Evolutionary conservation across 1,140 invertebrate species (phyloP).

Genomic region (Helicorthomorpha holstii): DNA sequence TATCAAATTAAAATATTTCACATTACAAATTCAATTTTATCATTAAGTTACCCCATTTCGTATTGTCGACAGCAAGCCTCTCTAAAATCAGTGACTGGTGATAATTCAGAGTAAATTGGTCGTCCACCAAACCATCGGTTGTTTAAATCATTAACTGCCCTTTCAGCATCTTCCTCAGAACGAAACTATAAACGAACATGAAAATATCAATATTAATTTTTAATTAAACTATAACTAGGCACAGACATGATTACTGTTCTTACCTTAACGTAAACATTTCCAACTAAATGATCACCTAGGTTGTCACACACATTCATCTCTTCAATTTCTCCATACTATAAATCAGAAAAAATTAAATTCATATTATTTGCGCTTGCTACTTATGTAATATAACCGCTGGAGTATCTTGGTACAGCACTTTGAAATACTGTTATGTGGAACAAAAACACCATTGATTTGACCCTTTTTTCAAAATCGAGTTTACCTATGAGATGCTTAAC

Average conservation of each 20-base stretch:
- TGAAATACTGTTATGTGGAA: too few relatives aligned
- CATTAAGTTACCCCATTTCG: conserved; percentile 67
- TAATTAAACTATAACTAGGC: background rate
- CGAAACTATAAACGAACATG: conserved; percentile 49
- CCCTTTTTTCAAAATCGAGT: too few relatives aligned
- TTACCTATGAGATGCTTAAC: too few relatives aligned
- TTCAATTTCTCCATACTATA: conserved; percentile 90
- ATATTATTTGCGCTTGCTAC: too few relatives aligned
- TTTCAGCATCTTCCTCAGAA: conserved; percentile 96
- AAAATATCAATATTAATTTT: background rate
- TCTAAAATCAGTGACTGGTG: conserved; percentile 95
- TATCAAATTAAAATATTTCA: conserved; percentile 4
- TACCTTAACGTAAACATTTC: conserved; percentile 95
- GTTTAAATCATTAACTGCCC: conserved; percentile 88
- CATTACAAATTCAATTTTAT: conserved; percentile 2
- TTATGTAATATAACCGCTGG: too few relatives aligned
- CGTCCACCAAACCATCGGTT: conserved; percentile 97
- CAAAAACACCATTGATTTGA: too few relatives aligned
- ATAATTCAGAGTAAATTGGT: conserved; percentile 95
- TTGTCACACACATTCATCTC: conserved; percentile 99
- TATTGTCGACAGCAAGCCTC: conserved; percentile 98
- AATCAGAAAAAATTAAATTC: conserved; percentile 8
- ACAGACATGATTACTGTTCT: background rate
- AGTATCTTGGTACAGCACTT: too few relatives aligned
- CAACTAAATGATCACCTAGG: conserved; percentile 91